phyloP scores from a whole-genome alignment of 1,140 invertebrate genomes.

The Ceratosolen fusciceps region DNA sequence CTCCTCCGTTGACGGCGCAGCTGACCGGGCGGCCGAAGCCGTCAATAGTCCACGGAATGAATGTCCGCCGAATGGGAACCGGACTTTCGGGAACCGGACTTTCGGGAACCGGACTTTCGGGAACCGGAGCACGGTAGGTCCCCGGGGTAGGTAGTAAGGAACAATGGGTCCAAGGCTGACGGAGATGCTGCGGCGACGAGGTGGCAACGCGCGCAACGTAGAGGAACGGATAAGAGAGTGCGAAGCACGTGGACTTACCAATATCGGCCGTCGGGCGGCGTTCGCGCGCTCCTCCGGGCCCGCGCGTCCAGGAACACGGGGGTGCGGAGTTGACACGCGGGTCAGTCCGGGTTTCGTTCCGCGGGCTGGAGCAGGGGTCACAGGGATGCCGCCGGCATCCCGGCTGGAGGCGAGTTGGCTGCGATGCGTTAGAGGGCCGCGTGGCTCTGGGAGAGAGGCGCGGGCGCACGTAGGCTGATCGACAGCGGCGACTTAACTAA shows the following conservation, averaged over 20 bases:
- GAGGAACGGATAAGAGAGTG: background rate
- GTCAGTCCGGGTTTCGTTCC: background rate
- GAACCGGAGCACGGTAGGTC: no score
- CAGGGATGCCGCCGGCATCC: background rate
- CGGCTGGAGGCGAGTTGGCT: background rate
- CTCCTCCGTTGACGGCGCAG: no score
- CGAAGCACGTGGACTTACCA: slow-evolving; percentile 47
- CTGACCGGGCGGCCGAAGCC: no score
- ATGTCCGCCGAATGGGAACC: no score
- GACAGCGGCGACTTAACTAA: slow-evolving; percentile 47
- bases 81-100: no score
- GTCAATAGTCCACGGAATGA: no score
- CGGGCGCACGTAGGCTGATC: slow-evolving; percentile 31
- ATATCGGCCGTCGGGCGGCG: slow-evolving; percentile 43
- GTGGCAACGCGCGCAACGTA: no score
- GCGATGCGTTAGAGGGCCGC: slow-evolving; percentile 2
- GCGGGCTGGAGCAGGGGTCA: background rate
- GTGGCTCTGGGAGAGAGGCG: slow-evolving; percentile 27
- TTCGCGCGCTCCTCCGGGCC: background rate
- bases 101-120: no score
- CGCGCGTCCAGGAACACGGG: background rate
- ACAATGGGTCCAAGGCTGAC: no score
- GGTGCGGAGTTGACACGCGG: background rate
- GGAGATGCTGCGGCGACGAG: no score
- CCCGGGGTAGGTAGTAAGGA: no score